phyloP scores from a whole-genome alignment of 1,140 invertebrate species.

The Drosophila azteca region DNA sequence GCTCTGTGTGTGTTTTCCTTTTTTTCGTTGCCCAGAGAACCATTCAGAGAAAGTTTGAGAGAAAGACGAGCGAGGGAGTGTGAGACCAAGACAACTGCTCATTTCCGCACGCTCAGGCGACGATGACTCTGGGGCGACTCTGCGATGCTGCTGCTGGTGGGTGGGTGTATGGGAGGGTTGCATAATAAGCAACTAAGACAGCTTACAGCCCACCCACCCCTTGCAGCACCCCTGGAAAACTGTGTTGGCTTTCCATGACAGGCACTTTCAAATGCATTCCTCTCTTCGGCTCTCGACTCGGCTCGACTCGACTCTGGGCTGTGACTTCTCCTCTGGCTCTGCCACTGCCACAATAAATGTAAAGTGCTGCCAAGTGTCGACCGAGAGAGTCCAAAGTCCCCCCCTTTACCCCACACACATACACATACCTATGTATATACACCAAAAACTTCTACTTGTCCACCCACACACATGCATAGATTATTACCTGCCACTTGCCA shows the following conservation, averaged over 20 bases:
- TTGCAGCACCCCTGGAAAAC: background rate
- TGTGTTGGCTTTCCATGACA: constrained; percentile 62
- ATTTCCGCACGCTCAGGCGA: constrained; percentile 72
- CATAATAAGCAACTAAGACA: constrained; percentile 80
- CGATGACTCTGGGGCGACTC: constrained; percentile 50
- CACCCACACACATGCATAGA: constrained; percentile 73
- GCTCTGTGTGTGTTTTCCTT: background rate
- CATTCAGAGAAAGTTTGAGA: constrained; percentile 20
- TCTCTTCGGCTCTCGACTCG: constrained; percentile 7
- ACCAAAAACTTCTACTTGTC: constrained; percentile 8
- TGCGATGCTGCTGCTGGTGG: constrained; percentile 34
- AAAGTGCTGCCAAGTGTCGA: constrained; percentile 78
- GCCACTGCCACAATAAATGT: constrained; percentile 76
- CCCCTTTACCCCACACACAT: constrained; percentile 12
- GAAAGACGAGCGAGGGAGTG: background rate
- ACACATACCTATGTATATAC: background rate
- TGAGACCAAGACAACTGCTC: constrained; percentile 73
- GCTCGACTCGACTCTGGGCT: constrained; percentile 8
- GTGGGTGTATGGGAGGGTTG: constrained; percentile 15
- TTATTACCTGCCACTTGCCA: constrained; percentile 81
- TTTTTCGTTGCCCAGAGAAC: constrained; percentile 15
- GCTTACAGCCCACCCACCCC: constrained; percentile 22
- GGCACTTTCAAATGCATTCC: constrained; percentile 73
- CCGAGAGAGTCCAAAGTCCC: constrained; percentile 23
- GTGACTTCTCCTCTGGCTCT: background rate